Evolutionary conservation across 2,113 vertebrate species (phyloP).

Genomic region (Chamaetylas fuelleborni): DNA sequence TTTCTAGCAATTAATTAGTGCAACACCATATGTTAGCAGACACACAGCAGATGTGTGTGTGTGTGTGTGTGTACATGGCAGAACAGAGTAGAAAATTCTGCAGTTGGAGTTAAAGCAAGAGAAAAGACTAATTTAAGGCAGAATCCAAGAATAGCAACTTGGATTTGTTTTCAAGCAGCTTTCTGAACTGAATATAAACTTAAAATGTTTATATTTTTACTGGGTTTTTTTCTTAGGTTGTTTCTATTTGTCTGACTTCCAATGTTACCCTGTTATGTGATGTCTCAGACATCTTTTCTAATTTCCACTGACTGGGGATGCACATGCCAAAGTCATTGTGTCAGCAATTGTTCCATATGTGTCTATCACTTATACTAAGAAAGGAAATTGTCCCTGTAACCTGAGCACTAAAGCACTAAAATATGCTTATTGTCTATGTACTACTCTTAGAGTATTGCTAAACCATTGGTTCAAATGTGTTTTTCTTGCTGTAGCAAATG

Average conservation of each 20-base stretch:
- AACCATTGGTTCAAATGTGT: not conserved
- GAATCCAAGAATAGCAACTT: not conserved
- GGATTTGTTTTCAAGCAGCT: not conserved
- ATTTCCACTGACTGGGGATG: not conserved
- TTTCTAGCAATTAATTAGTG: conserved; percentile 65
- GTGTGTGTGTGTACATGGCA: not conserved
- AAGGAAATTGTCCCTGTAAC: not conserved
- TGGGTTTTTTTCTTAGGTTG: not conserved
- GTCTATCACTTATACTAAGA: not conserved
- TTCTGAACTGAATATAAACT: not conserved
- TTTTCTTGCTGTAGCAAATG: not conserved
- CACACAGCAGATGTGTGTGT: conserved; percentile 48
- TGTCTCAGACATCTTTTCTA: not conserved
- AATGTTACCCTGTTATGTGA: not conserved
- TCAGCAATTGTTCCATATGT: not conserved
- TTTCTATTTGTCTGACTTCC: not conserved
- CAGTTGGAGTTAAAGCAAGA: conserved; percentile 20
- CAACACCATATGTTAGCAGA: conserved; percentile 59
- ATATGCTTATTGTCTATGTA: not conserved
- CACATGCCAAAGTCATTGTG: not conserved
- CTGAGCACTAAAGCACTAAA: not conserved
- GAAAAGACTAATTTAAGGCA: conserved; percentile 1
- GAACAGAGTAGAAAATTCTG: conserved; percentile 8
- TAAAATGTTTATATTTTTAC: not conserved
- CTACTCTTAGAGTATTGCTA: not conserved